Conservation (phyloP, 2,888 invertebrate genomes). For the Chromoteleia sp. region DNA sequence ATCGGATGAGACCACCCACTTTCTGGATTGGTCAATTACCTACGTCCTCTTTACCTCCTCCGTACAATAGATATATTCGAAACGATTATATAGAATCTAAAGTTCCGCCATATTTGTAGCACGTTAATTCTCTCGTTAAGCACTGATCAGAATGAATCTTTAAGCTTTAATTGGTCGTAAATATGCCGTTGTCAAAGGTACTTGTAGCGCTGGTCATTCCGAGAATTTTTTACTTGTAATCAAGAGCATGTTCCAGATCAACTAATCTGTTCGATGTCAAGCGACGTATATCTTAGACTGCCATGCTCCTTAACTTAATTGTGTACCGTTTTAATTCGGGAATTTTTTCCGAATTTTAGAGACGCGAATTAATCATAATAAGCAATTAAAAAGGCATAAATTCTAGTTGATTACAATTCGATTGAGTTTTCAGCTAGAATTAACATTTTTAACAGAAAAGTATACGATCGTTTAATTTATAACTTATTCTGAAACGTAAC, state of each 20-base stretch:
- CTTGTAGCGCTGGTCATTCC: slow-evolving; percentile 46
- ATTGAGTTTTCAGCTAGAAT: too few species aligned
- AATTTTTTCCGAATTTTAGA: slow-evolving; percentile 1
- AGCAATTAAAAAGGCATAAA: too few species aligned
- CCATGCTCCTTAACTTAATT: slow-evolving; percentile 44
- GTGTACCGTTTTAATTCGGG: not conserved
- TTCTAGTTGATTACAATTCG: too few species aligned
- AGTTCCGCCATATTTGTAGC: slow-evolving; percentile 66
- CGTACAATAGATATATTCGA: slow-evolving; percentile 60
- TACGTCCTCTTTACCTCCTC: slow-evolving; percentile 63
- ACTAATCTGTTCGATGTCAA: slow-evolving; percentile 26
- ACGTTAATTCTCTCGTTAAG: slow-evolving; percentile 63
- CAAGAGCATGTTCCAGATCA: slow-evolving; percentile 41
- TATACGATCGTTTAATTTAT: too few species aligned
- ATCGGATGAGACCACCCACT: slow-evolving; percentile 79
- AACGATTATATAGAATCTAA: slow-evolving; percentile 54
- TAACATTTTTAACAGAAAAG: too few species aligned
- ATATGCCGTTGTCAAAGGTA: slow-evolving; percentile 65
- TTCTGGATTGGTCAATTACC: slow-evolving; percentile 75
- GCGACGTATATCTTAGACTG: slow-evolving; percentile 15
- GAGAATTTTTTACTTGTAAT: slow-evolving; percentile 52
- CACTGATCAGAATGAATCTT: slow-evolving; percentile 75
- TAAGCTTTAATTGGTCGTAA: slow-evolving; percentile 72
- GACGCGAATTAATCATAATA: not conserved
- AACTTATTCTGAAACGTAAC: too few species aligned